Evolutionary conservation across 1,140 invertebrate species (phyloP), one percentile per base, ranked within the genome.

Genomic region (Trichogramma pretiosum): DNA sequence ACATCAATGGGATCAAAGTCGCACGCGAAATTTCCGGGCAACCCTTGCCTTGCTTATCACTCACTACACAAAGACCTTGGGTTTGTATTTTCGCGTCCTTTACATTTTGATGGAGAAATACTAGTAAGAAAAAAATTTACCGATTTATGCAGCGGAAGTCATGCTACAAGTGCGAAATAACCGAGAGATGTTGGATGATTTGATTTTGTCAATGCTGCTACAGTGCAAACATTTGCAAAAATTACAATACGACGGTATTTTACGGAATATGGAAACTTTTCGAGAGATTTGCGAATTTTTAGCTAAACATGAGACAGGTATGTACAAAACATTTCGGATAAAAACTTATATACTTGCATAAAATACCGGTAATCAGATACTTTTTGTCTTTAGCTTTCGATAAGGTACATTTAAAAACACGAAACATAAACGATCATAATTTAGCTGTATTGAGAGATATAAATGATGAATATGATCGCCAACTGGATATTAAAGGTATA

Each of bases 1-100:
- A 11, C 59, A 68, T 16, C 68, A 71, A 28, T 73, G 70, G 70
- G 70, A 73, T 36, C 70, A 73, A 41, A 70, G 63, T 53, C 63
- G 68, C 53, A 65, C 67, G 9, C 61, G 70, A 11, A 71, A 72
- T 46, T 72, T 73, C 40, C 58, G 69, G 37, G 59, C 57, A 22
- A 72, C 69, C 32, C 59, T 73, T 21, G 59, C 58, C 48, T 53
- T 70, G n/a, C 58, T 72, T 11, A 67, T 71, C 37, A 50, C 54
- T 14, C 50, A 72, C 56, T 72, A 72, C 42, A 61, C 66, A 11
- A 53, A 61, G 17, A 70, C 68, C 17, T 50, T 72, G 46, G 65
- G 70, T 72, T 60, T 32, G 22, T 4, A 32, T 48, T 26, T 32
- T n/a, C 9, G 16, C 24, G 24, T 28, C 5, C 5, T 7, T 28